A percentile compares a stretch with the other conserved stretches of the same genome.
phyloP scores from a whole-genome alignment of 2,797 vertebrate species.

The Hemitrygon akajei region DNA sequence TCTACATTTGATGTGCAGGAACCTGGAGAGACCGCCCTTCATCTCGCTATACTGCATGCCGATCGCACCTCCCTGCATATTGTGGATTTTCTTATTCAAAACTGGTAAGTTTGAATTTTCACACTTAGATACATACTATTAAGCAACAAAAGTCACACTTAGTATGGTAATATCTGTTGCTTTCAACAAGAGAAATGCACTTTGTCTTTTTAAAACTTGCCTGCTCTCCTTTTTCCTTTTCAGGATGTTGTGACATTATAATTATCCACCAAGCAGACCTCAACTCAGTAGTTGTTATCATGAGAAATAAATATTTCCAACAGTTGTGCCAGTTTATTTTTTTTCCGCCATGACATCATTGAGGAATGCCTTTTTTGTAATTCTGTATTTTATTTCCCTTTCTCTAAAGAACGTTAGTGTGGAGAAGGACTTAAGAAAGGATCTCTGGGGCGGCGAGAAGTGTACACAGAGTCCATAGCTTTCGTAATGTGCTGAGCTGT shows the following conservation, averaged over 20 bases:
- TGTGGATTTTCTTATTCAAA: constrained; percentile 74
- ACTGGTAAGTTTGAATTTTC: constrained; percentile 52
- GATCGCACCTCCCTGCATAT: constrained; percentile 73
- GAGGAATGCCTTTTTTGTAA: too few species aligned
- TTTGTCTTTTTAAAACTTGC: neutral
- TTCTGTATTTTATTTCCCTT: neutral
- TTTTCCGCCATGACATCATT: neutral
- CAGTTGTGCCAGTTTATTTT: neutral
- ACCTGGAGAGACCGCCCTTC: constrained; percentile 68
- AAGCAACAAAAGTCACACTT: neutral
- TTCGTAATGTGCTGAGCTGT: too few species aligned
- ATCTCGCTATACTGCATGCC: constrained; percentile 66
- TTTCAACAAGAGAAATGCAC: neutral
- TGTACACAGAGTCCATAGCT: too few species aligned
- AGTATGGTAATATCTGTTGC: neutral
- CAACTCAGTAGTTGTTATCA: neutral
- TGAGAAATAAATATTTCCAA: neutral
- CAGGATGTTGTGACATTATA: neutral
- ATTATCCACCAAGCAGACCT: neutral
- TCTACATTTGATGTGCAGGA: constrained; percentile 55
- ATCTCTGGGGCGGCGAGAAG: neutral
- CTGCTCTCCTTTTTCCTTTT: neutral
- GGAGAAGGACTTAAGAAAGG: neutral
- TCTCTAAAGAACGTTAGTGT: neutral
- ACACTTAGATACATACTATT: neutral